Evolutionary conservation across 2,888 invertebrate genomes (phyloP).

Genomic region (Thymelicus lineola): DNA sequence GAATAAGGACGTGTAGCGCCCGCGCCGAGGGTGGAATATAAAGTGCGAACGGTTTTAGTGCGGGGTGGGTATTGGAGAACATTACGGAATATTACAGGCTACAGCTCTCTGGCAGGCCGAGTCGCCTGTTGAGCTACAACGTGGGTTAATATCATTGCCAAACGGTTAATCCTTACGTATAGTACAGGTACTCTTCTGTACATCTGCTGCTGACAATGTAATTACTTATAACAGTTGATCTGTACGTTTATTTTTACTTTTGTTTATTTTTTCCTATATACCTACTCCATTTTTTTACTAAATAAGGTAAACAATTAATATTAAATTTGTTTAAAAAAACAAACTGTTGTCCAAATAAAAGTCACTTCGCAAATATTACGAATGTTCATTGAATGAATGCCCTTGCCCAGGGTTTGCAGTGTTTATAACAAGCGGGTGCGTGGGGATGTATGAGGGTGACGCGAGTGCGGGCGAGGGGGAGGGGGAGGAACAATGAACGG

Average conservation of each 20-base stretch:
- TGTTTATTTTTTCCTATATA: too few relatives aligned
- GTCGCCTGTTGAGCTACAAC: slow-evolving; percentile 30
- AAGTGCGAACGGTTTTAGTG: slow-evolving; percentile 25
- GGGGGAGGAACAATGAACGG: slow-evolving; percentile 64
- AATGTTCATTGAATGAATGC: background rate
- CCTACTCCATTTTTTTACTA: too few relatives aligned
- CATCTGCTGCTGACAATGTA: too few relatives aligned
- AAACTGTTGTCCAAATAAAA: too few relatives aligned
- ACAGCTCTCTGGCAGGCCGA: background rate
- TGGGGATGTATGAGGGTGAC: too few relatives aligned
- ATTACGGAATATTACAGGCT: background rate
- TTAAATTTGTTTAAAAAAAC: too few relatives aligned
- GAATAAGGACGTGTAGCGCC: slow-evolving; percentile 36
- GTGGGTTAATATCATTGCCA: background rate
- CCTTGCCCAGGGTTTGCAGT: slow-evolving; percentile 11
- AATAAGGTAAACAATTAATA: too few relatives aligned
- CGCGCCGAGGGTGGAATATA: slow-evolving; percentile 40
- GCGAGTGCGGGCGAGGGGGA: too few relatives aligned
- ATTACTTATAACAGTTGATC: too few relatives aligned
- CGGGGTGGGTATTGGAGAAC: background rate
- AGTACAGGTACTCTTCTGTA: too few relatives aligned
- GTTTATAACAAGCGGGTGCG: slow-evolving; percentile 38
- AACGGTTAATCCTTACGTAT: too few relatives aligned
- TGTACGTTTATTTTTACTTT: too few relatives aligned
- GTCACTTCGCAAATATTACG: background rate